A percentile compares a stretch with the other conserved stretches of the same genome.
phyloP scores from a whole-genome alignment of 2,888 invertebrate species.

The Cosmorhoe ocellata region DNA sequence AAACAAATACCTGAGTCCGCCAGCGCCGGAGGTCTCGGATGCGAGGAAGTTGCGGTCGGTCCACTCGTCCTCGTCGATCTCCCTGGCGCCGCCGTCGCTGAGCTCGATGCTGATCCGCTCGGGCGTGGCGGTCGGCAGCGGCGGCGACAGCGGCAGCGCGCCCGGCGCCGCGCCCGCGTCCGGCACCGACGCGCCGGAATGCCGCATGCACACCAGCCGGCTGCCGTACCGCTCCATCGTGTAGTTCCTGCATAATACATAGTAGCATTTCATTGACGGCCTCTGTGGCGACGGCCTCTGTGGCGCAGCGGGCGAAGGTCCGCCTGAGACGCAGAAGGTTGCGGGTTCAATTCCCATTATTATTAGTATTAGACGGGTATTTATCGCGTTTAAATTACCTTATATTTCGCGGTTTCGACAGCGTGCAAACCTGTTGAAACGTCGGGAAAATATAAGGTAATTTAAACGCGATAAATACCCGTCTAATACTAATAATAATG shows the following conservation, averaged over 20 bases:
- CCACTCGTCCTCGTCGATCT: conserved; percentile 98
- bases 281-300: too few species aligned
- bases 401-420: too few species aligned
- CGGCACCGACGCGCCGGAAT: conserved; percentile 54
- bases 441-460: too few species aligned
- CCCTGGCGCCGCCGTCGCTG: conserved; percentile 70
- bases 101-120: conserved; percentile 70
- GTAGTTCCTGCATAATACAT: conserved; percentile 52
- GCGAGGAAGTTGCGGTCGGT: conserved; percentile 96
- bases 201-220: conserved; percentile 66
- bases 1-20: conserved; percentile 58
- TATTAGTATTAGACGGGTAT: too few species aligned
- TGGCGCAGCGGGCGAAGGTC: too few species aligned
- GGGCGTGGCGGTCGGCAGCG: conserved; percentile 49
- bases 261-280: too few species aligned
- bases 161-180: conserved; percentile 37
- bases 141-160: conserved; percentile 1
- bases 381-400: too few species aligned
- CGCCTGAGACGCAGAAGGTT: too few species aligned
- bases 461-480: too few species aligned
- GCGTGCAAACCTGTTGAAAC: too few species aligned
- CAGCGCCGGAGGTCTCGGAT: conserved; percentile 83
- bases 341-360: too few species aligned
- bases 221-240: conserved; percentile 68
- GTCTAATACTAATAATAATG: too few species aligned